Conservation (phyloP, 2,113 vertebrate species). For the Mesocricetus auratus region DNA sequence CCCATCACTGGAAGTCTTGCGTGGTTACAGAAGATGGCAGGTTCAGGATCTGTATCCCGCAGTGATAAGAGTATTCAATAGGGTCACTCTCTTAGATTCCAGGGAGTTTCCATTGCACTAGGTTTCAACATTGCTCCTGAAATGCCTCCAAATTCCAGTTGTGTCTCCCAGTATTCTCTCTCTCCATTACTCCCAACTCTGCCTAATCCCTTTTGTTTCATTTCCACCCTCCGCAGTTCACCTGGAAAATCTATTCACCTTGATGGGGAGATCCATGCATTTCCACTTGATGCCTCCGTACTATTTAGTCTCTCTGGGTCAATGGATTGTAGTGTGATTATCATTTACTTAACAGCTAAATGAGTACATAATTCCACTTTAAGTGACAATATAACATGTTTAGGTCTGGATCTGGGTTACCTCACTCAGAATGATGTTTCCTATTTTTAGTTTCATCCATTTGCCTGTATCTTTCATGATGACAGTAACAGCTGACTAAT, state of each 20-base stretch:
- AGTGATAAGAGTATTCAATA: neutral
- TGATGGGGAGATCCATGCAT: neutral
- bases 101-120: neutral
- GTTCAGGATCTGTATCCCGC: neutral
- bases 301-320: neutral
- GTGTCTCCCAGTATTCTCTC: neutral
- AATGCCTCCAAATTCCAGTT: neutral
- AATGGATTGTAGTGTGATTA: neutral
- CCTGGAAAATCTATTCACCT: neutral
- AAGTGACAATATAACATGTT: neutral
- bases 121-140: neutral
- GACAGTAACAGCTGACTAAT: neutral
- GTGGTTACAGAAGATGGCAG: neutral
- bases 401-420: neutral
- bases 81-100: neutral
- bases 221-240: neutral
- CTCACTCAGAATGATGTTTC: neutral
- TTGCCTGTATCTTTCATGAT: neutral
- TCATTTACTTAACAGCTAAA: neutral
- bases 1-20: neutral
- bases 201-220: neutral
- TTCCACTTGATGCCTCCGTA: neutral
- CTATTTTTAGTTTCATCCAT: neutral
- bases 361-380: too few relatives aligned
- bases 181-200: neutral